A percentile compares a stretch with the other conserved stretches of the same genome.
phyloP scores from a whole-genome alignment of 2,888 invertebrate species.

The Melanostoma scalare region DNA sequence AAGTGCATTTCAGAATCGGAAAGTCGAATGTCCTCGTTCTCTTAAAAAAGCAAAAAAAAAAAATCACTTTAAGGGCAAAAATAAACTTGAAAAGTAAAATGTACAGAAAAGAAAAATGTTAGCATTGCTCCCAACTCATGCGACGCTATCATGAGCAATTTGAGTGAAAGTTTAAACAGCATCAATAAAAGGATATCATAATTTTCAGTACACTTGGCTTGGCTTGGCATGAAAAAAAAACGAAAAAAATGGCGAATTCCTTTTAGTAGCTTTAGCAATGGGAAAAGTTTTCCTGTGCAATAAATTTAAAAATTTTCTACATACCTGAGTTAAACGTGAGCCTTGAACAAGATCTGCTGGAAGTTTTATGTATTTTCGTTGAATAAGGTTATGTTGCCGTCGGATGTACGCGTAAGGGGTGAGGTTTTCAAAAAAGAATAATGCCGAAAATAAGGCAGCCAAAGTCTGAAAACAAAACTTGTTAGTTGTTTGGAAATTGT shows the following conservation, averaged over 20 bases:
- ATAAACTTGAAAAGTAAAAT: background rate
- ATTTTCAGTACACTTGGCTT: constrained; percentile 31
- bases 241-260: constrained; percentile 18
- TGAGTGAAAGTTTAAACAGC: constrained; percentile 57
- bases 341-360: no score
- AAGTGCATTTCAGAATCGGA: constrained; percentile 58
- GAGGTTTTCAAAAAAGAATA: no score
- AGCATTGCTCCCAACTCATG: constrained; percentile 8
- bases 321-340: constrained; percentile 13
- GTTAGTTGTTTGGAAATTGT: no score
- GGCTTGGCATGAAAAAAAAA: constrained; percentile 26
- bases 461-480: no score
- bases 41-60: constrained; percentile 9
- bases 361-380: no score
- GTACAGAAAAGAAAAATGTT: constrained; percentile 18
- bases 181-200: constrained; percentile 50
- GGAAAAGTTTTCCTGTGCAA: constrained; percentile 49
- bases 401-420: no score
- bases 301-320: constrained; percentile 48
- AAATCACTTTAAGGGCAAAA: constrained; percentile 6
- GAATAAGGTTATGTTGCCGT: no score
- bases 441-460: no score
- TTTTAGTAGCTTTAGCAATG: constrained; percentile 14
- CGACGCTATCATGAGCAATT: constrained; percentile 33
- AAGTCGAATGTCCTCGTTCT: constrained; percentile 17